A percentile compares a stretch with the other conserved stretches of the same genome.
Conservation (phyloP, 2,797 vertebrate species). For the Syncerus caffer region DNA sequence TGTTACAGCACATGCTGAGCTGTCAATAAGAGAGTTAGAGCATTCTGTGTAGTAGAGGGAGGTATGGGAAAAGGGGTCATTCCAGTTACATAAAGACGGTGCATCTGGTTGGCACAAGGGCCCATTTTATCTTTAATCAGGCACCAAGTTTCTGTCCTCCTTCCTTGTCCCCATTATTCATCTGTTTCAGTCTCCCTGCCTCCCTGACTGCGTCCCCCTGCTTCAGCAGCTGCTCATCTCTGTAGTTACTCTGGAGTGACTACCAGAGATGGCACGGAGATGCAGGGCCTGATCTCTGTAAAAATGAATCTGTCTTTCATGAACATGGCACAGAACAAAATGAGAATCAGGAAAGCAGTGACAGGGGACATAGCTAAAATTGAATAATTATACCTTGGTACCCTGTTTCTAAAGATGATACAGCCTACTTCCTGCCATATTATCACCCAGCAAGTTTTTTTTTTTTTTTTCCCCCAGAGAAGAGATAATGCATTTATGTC, state of each 20-base stretch:
- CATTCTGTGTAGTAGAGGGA: not conserved
- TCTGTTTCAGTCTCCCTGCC: fast-evolving
- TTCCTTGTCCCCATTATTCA: fast-evolving
- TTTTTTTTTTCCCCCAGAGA: not conserved
- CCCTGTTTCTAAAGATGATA: not conserved
- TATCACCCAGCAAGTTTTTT: not conserved
- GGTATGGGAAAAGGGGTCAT: not conserved
- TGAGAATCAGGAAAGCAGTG: not conserved
- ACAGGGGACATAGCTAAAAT: not conserved
- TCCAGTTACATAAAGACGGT: not conserved
- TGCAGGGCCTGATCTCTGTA: not conserved
- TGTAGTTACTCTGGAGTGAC: not conserved
- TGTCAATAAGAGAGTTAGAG: not conserved
- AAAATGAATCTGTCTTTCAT: not conserved
- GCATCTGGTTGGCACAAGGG: not conserved
- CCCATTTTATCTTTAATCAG: not conserved
- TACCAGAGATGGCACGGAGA: not conserved
- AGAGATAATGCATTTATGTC: not conserved
- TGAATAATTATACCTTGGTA: not conserved
- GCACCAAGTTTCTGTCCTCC: not conserved
- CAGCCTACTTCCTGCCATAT: not conserved
- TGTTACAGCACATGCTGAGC: not conserved
- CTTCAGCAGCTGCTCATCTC: fast-evolving
- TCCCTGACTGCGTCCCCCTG: not conserved
- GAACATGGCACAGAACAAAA: not conserved